Percentiles rank a stretch among this genome's conserved stretches.
These are phyloP conservation scores for Limnothrissa miodon DNA, from an alignment of 2,113 vertebrate species.

Conservation along the genomic window DNA sequence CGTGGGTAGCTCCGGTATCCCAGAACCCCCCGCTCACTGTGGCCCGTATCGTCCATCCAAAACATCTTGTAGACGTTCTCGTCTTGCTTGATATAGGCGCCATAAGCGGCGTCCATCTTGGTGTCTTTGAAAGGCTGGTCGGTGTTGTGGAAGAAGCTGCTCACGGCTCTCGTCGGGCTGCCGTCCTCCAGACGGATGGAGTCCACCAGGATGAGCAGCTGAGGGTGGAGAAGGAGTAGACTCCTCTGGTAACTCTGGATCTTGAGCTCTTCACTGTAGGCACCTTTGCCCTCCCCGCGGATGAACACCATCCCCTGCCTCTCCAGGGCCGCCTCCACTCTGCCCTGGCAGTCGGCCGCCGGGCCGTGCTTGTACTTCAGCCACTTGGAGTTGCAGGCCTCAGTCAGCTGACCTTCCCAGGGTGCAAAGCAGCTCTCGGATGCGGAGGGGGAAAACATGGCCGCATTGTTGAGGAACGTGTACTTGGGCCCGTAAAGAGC, in stretches of 20 bases:
- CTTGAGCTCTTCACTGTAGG: constrained; percentile 83
- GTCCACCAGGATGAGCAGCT: constrained; percentile 91
- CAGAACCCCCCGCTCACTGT: constrained; percentile 80
- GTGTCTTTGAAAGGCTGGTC: constrained; percentile 85
- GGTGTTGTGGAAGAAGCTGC: constrained; percentile 95
- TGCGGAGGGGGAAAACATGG: constrained; percentile 83
- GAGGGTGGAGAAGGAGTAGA: constrained; percentile 88
- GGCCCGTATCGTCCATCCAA: constrained; percentile 94
- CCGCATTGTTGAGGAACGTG: constrained; percentile 88
- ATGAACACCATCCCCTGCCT: constrained; percentile 87
- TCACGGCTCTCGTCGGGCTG: constrained; percentile 77
- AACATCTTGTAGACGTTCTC: constrained; percentile 90
- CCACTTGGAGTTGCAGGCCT: constrained; percentile 96
- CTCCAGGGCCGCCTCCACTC: constrained; percentile 79
- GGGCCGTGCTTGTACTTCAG: constrained; percentile 88
- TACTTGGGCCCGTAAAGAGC: constrained; percentile 97
- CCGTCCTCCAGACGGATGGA: constrained; percentile 83
- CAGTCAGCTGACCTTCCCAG: constrained; percentile 95
- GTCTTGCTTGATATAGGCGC: constrained; percentile 81
- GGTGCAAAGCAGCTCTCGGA: constrained; percentile 87
- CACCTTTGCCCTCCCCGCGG: constrained; percentile 84
- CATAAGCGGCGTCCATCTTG: constrained; percentile 78
- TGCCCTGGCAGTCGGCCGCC: constrained; percentile 85
- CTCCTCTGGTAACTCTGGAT: constrained; percentile 87
- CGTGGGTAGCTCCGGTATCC: constrained; percentile 84